These are phyloP conservation scores for Mycetomoellerius zeteki DNA, from an alignment of 1,140 invertebrate genomes.

Conservation along the genomic window DNA sequence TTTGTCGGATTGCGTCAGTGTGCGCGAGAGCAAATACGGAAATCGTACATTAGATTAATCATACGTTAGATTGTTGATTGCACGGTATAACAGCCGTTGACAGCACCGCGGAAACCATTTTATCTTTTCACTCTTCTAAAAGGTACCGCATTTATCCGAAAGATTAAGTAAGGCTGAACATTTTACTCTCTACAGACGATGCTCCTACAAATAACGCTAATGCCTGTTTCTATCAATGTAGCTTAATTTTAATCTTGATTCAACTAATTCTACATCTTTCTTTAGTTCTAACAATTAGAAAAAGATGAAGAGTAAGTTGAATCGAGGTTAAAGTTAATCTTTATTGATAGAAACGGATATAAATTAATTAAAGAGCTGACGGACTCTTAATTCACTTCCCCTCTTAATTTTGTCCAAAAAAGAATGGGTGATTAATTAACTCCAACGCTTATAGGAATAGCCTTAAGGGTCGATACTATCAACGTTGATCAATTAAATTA, in stretches of 20 bases:
- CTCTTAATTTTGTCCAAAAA: not conserved
- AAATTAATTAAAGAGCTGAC: conserved; percentile 24
- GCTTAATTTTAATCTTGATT: too few species aligned
- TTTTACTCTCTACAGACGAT: not conserved
- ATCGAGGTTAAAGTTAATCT: too few species aligned
- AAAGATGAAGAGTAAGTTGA: too few species aligned
- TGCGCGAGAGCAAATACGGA: conserved; percentile 50
- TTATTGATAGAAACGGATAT: too few species aligned
- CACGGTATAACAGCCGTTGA: not conserved
- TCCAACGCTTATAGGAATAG: not conserved
- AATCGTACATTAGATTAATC: conserved; percentile 49
- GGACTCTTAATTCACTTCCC: not conserved
- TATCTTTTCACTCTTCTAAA: not conserved
- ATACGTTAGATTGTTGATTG: conserved; percentile 39
- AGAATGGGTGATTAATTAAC: not conserved
- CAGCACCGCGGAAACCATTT: conserved; percentile 20
- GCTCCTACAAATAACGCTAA: not conserved
- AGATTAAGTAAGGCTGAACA: conserved; percentile 12
- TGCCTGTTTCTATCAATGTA: too few species aligned
- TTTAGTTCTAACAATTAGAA: too few species aligned
- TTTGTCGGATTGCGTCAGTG: conserved; percentile 32
- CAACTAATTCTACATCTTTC: too few species aligned
- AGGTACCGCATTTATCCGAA: not conserved
- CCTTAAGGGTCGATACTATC: not conserved
- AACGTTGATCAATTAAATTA: not conserved